These are phyloP conservation scores for Enteromius unitaeniatus DNA, from an alignment of 2,797 vertebrate species.

Conservation along the genomic window DNA sequence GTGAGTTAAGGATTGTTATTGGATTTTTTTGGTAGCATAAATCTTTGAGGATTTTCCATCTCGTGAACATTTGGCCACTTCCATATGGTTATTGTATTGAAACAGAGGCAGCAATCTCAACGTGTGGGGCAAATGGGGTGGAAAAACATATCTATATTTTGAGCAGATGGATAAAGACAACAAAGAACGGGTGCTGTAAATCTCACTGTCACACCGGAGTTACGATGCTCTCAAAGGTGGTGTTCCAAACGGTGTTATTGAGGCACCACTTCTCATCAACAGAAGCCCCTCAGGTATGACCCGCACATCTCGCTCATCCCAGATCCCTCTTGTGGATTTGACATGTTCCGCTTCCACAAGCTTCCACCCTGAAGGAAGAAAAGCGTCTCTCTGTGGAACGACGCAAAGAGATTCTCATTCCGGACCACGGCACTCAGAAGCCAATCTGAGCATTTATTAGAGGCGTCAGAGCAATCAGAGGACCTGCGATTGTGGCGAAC, in stretches of 20 bases:
- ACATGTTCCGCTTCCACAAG: slow-evolving; percentile 47
- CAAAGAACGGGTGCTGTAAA: slow-evolving; percentile 25
- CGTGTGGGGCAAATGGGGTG: slow-evolving; percentile 27
- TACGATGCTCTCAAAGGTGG: slow-evolving; percentile 37
- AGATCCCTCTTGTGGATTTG: slow-evolving; percentile 40
- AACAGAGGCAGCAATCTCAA: slow-evolving; percentile 24
- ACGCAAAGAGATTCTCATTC: slow-evolving; percentile 46
- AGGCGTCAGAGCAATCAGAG: slow-evolving; percentile 50
- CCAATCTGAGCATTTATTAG: slow-evolving; percentile 51
- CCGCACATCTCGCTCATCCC: slow-evolving; percentile 26
- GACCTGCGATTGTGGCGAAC: slow-evolving; percentile 15
- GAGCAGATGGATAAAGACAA: slow-evolving; percentile 35
- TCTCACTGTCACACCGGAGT: slow-evolving; percentile 7
- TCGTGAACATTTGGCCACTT: slow-evolving; percentile 21
- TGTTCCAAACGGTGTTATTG: slow-evolving; percentile 42
- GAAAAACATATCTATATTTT: slow-evolving; percentile 32
- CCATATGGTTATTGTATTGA: background rate
- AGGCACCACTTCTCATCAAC: slow-evolving; percentile 45
- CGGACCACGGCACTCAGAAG: slow-evolving; percentile 14
- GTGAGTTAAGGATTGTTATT: slow-evolving; percentile 6
- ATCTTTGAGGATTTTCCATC: slow-evolving; percentile 40
- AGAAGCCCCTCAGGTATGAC: slow-evolving; percentile 49
- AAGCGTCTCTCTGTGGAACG: slow-evolving; percentile 40
- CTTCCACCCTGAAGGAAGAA: slow-evolving; percentile 41
- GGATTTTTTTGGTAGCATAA: slow-evolving; percentile 35